Evolutionary conservation across 2,113 vertebrate species (phyloP), one percentile per base, ranked within the genome.

Genomic region (Oncorhynchus mykiss): DNA sequence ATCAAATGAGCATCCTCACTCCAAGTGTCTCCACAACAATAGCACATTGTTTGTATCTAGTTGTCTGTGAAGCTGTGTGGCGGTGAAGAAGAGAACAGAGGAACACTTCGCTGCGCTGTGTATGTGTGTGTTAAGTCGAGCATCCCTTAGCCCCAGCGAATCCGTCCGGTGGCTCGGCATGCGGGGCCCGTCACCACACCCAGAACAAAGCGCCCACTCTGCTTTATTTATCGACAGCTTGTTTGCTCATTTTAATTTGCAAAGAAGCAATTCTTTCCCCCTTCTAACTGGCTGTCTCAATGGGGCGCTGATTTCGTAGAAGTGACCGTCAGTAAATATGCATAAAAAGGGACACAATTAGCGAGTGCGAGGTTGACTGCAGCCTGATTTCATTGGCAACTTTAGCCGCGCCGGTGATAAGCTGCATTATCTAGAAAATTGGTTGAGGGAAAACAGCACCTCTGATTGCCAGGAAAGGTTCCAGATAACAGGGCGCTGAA

Each of bases 381-480:
- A 91, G 95, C 93, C 95, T 94, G 95, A 96, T 97, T 98, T 96
- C 95, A 96, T 96, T 97, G 97, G 96, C 96, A 97, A 98, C 96
- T 98, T 97, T 96, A 96, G 96, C 95, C 93, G 95, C 96, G 92
- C 93, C 93, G 93, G 97, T 95, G 98, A 99, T 99, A 99, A 99
- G 98, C 96, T 93, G 96, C 96, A 99, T 99, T 99, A 99, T 99
- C 97, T 98, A 93, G 96, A 96, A 99, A 99, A 99, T 99, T 98
- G 98, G 97, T 96, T 94, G 94, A 96, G 96, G 96, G 97, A 97
- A 97, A 99, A 99, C 96, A 97, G 95, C 94, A 95, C 95, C 96
- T 97, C 95, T 97, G 97, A 99, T 98, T 98, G 97, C 96, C 95
- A 97, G 96, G 94, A 96, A 96, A 96, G 96, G 95, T 96, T 97